A percentile compares a stretch with the other conserved stretches of the same genome.
These are phyloP conservation scores for Condylostylus longicornis DNA, from an alignment of 1,140 invertebrate species.

Conservation along the genomic window DNA sequence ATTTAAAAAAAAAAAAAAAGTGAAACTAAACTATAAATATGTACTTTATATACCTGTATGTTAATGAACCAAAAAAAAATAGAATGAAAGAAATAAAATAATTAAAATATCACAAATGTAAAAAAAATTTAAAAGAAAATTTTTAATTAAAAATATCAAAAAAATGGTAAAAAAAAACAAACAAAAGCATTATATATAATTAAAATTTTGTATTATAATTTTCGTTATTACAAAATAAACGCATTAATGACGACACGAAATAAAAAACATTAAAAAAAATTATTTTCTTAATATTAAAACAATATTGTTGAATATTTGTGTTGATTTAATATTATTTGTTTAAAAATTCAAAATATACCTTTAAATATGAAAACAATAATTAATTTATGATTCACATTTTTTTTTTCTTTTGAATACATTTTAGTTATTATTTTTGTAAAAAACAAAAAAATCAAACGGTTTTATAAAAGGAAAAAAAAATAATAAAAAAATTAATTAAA, in stretches of 20 bases:
- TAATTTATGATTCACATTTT: not conserved
- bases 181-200: not conserved
- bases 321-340: not conserved
- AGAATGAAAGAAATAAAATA: not conserved
- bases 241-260: not conserved
- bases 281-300: not conserved
- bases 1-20: not conserved
- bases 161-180: too few relatives aligned
- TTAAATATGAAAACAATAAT: too few relatives aligned
- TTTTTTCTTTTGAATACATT: not conserved
- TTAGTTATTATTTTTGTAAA: not conserved
- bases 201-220: not conserved
- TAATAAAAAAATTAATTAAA: too few relatives aligned
- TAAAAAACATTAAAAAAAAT: not conserved
- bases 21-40: not conserved
- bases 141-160: too few relatives aligned
- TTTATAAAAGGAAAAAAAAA: not conserved
- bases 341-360: not conserved
- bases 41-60: not conserved
- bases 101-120: not conserved
- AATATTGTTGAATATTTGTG: not conserved
- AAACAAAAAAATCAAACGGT: not conserved
- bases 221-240: not conserved
- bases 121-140: not conserved
- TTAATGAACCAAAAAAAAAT: not conserved